Evolutionary conservation across 2,888 invertebrate species (phyloP), one percentile per base, ranked within the genome.

Genomic region (Ceraclea dissimilis): DNA sequence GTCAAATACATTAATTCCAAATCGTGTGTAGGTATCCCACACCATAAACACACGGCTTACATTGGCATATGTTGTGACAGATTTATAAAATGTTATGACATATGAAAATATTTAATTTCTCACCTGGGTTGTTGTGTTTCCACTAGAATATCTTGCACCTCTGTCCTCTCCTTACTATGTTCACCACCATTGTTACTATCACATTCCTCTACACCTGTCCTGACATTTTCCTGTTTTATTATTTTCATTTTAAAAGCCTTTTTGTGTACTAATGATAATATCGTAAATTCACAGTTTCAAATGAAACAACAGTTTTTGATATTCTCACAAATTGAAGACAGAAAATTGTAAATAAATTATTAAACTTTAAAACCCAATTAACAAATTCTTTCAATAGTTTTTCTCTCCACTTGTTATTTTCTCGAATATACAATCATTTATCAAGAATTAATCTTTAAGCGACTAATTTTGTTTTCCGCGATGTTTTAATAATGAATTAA

Each of bases 91-190:
- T 8, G 31, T 8, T 8, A 11, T 31, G 31, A 8, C 6, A 11
- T 8, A 31, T 11, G 6, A 11, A 31, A 31, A 11, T 8, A 31
- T 31, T 31, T 49, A 21, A 5, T 49, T 46, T 19, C 20, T 58
- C 52, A 61, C 61, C 61, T 61, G 47, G 58, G 53, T 46, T 60
- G 51, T 44, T 53, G 56, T 34, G 54, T 60, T 44, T 59, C 59
- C 26, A 57, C 59, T 34, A 61, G 46, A 39, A 61, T 61, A 33
- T 61, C 56, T 50, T 61, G 61, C 19, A 61, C 61, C 31, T 61
- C 59, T 44, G 61, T 61, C 26, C 61, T 52, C 51, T 48, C 51
- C 31, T 59, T 60, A 31, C 26, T 57, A 16, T 59, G 57, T 20
- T 58, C 59, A 49, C 53, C 51, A 44, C 50, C 31, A 33, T 47